These are phyloP conservation scores for Apteryx mantelli DNA, from an alignment of 2,113 vertebrate genomes.

Conservation along the genomic window DNA sequence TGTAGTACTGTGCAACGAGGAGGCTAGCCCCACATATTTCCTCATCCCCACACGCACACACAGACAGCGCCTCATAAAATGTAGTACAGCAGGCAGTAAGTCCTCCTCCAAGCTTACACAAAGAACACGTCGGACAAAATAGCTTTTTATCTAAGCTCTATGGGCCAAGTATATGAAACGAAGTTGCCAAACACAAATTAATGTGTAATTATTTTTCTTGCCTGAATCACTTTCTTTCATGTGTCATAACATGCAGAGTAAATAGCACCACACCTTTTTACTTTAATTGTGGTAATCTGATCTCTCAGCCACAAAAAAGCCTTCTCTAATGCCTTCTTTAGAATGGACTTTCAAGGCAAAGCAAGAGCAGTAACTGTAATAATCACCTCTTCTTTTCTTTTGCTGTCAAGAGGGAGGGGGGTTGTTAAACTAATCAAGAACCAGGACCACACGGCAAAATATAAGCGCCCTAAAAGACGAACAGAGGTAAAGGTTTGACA, in stretches of 20 bases:
- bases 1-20: background rate
- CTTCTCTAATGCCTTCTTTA: slow-evolving; percentile 76
- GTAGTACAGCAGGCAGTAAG: background rate
- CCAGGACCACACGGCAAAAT: slow-evolving; percentile 52
- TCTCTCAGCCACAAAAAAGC: slow-evolving; percentile 78
- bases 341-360: slow-evolving; percentile 78
- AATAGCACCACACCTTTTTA: slow-evolving; percentile 83
- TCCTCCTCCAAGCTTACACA: slow-evolving; percentile 51
- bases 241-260: slow-evolving; percentile 83
- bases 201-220: slow-evolving; percentile 86
- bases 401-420: slow-evolving; percentile 51
- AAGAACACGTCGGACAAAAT: slow-evolving; percentile 69
- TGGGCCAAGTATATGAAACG: slow-evolving; percentile 77
- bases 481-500: slow-evolving; percentile 4
- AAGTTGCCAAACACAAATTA: slow-evolving; percentile 85
- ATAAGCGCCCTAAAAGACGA: slow-evolving; percentile 21
- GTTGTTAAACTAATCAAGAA: slow-evolving; percentile 22
- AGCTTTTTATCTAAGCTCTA: slow-evolving; percentile 77
- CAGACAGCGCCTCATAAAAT: background rate
- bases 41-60: background rate
- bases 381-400: slow-evolving; percentile 50
- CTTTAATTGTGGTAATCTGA: slow-evolving; percentile 83
- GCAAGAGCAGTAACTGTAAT: slow-evolving; percentile 78
- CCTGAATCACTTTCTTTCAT: slow-evolving; percentile 86
- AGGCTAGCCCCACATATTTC: background rate